phyloP scores from a whole-genome alignment of 2,888 invertebrate species.

The Sipha maydis region DNA sequence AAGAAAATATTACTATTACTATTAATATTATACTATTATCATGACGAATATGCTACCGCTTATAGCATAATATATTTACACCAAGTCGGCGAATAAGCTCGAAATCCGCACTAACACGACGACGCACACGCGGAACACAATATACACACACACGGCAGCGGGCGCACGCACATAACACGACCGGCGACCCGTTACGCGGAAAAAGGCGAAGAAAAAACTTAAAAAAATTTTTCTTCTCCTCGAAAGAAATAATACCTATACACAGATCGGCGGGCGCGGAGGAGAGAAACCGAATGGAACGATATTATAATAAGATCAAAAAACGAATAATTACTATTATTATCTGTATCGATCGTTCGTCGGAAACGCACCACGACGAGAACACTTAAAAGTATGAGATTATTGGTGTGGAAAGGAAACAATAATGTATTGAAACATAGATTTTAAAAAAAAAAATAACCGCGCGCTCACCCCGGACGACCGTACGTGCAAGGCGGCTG shows the following conservation, averaged over 20 bases:
- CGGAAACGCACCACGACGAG: not conserved
- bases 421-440: too few species aligned
- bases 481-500: conserved; percentile 20
- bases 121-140: too few species aligned
- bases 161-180: not conserved
- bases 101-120: not conserved
- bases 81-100: not conserved
- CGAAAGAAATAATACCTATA: too few species aligned
- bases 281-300: not conserved
- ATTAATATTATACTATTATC: too few species aligned
- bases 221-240: not conserved
- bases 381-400: not conserved
- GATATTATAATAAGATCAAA: too few species aligned
- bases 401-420: not conserved
- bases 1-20: not conserved
- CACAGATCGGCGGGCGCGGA: too few species aligned
- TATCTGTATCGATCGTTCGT: not conserved
- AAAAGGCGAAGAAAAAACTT: not conserved
- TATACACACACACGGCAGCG: too few species aligned
- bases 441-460: not conserved
- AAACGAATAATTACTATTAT: too few species aligned
- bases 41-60: too few species aligned
- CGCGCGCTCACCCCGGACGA: not conserved
- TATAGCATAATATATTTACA: too few species aligned
- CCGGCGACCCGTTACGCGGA: not conserved